Evolutionary conservation across 37 sponge, comb jelly and placozoan species (phyloP), one percentile per base, ranked within the genome.

Genomic region (Ephydatia muelleri): DNA sequence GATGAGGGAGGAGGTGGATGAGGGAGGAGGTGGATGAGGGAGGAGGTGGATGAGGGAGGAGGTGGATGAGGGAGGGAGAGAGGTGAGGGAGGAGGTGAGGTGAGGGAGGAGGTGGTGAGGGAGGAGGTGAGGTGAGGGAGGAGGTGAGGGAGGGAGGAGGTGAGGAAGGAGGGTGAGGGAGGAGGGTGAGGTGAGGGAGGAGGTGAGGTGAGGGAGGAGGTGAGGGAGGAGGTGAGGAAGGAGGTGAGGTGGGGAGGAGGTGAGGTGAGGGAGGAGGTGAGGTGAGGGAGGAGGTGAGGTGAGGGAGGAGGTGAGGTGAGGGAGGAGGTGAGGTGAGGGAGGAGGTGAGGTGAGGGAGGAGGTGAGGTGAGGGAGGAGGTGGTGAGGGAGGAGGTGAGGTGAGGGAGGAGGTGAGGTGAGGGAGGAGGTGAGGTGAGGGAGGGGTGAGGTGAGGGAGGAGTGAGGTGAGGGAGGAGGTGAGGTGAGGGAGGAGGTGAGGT

Each of bases 1-100:
- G 57, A 57, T 4, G 57, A 21, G 16, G 57, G 57, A 16, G 57
- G 43, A n/a, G n/a, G n/a, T n/a, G n/a, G n/a, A n/a, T 6, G 3
- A 43, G 43, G 49, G 65, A 28, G 73, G 65, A 12, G 28, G n/a
- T 37, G 48, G n/a, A n/a, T n/a, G n/a, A n/a, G 57, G 34, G 68
- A 31, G 11, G 65, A 31, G n/a, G 79, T n/a, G n/a, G n/a, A n/a
- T n/a, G 48, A 75, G 26, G 76, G 47, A 36, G 80, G 12, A 35
- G 16, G n/a, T 16, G 3, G 57, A 57, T 19, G 57, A 21, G 57
- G 16, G 57, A 57, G 57, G 19, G 19, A 57, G 57, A 11, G 19
- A n/a, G 57, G 1, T 14, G 57, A 19, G 6, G 19, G 57, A 14
- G 57, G 16, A 57, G 57, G n/a, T n/a, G 19, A n/a, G 57, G 16